Base-by-base conservation (phyloP, 2,113 vertebrate genomes). In the Opisthocomus hoazin region DNA sequence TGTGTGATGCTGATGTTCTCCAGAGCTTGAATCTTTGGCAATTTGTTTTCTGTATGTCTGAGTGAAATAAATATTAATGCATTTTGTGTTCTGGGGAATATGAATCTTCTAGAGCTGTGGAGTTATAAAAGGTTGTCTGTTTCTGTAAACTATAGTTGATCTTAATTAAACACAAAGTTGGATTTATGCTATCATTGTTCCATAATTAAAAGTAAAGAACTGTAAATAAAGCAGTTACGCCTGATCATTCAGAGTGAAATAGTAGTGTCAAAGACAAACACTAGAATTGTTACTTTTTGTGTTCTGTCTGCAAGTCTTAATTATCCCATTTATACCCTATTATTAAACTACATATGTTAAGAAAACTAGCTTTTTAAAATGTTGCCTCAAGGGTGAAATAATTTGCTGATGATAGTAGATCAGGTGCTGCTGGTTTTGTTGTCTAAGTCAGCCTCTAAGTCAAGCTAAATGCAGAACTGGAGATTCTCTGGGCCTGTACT, bases 61-160 rank as follows among this genome's bases (percentile, higher is more conserved):
- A 96, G 51, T 90, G 78, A 97, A 96, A 95, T 71, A 89, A 97
- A 95, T 97, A 61, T 89, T 86, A 94, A 91, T 88, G 51, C 43
- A 39, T 95, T 97, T 96, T 95, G 84, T 95, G 48, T 97, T 92
- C 85, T 96, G 92, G 75, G 97, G 94, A 96, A 92, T 91, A 89
- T 0, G 1, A 96, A 90, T 95, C 89, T 91, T 86, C 48, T 93
- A 82, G 66, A 80, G 46, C 81, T 94, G 34, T 45, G 65, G 39
- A 79, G 27, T 73, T 89, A 34, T 51, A 79, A 70, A 90, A 94
- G 36, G 6, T 74, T 75, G 69, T 94, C 87, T 88, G 54, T 53
- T 87, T 92, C 61, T 94, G 68, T 97, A 95, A 96, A 94, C 96
- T 84, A 69, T 4, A 57, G 45, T 76, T 93, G 71, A 85, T 91